Base-by-base conservation (phyloP, 2,113 vertebrate species). In the Chlorodrepanis virens region DNA sequence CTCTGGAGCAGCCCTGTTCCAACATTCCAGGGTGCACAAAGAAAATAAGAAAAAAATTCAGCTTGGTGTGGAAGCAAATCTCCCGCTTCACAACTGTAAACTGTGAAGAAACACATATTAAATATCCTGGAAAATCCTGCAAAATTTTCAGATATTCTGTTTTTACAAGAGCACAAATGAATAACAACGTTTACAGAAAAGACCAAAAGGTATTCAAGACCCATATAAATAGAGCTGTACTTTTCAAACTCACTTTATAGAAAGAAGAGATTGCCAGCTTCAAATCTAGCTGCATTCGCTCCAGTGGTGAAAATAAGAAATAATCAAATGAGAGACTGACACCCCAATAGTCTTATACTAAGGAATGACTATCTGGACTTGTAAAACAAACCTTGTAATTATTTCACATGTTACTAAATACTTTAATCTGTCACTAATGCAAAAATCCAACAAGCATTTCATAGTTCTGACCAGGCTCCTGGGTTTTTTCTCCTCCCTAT, bases 321-420 rank as follows among this genome's bases (percentile, higher is more conserved):
- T 27, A 91, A 61, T 29, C 63, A 78, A 60, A 47, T 87, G 72
- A 93, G 74, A 92, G n/a, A 75, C 45, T 67, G 74, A 68, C 53
- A 77, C n/a, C 37, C 47, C 60, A 42, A 83, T 18, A 75, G 77
- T 91, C 67, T 83, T 76, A 67, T 75, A 68, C 64, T 89, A 88
- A 83, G 25, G 53, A 90, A 83, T 6, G 9, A 96, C 64, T 93
- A 97, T 39, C 61, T 63, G 65, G 54, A 91, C 87, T 96, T 96
- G 65, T 80, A 91, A 96, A 97, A 94, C 89, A 96, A 96, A 94
- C 84, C 89, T 91, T 88, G 56, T 85, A 94, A 96, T 97, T 94
- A 97, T 96, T 98, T 89, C 94, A 76, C 78, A 67, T 94, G 89
- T 95, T 85, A 60, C 67, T 65, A 96, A 97, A 94, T 53, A 81